Percentiles rank a stretch among this genome's conserved stretches.
Conservation (phyloP, 2,113 vertebrate genomes). For the Phaethornis superciliosus region DNA sequence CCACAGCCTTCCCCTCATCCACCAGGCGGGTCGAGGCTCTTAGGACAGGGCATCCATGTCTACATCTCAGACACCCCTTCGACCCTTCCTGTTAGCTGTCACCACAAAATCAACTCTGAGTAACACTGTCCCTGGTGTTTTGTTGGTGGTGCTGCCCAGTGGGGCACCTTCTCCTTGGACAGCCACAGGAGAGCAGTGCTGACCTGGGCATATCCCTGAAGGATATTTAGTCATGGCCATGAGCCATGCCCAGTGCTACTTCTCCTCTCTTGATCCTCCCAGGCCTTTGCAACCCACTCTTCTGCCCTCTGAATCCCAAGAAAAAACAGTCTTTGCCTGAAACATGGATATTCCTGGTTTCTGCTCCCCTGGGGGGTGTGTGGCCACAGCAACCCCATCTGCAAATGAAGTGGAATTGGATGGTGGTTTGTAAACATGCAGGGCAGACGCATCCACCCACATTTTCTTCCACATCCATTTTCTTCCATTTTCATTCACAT, state of each 20-base stretch:
- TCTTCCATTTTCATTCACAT: too few species aligned
- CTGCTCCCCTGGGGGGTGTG: background rate
- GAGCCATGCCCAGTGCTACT: background rate
- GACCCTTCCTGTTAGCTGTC: background rate
- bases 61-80: fast-evolving
- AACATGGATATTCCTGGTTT: background rate
- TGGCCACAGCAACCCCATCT: background rate
- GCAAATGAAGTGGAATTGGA: background rate
- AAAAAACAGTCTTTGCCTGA: background rate
- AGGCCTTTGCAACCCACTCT: background rate
- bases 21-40: background rate
- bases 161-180: background rate
- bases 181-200: background rate
- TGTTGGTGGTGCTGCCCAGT: fast-evolving
- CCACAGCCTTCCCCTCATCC: too few species aligned
- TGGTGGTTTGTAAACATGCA: background rate
- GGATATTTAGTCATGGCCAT: background rate
- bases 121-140: background rate
- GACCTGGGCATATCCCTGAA: too few species aligned
- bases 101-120: fast-evolving
- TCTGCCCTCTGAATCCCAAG: background rate
- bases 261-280: background rate
- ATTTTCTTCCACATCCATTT: background rate
- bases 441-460: background rate
- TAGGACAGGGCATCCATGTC: background rate